phyloP scores from a whole-genome alignment of 2,888 invertebrate genomes.

The Megamerina dolium region DNA sequence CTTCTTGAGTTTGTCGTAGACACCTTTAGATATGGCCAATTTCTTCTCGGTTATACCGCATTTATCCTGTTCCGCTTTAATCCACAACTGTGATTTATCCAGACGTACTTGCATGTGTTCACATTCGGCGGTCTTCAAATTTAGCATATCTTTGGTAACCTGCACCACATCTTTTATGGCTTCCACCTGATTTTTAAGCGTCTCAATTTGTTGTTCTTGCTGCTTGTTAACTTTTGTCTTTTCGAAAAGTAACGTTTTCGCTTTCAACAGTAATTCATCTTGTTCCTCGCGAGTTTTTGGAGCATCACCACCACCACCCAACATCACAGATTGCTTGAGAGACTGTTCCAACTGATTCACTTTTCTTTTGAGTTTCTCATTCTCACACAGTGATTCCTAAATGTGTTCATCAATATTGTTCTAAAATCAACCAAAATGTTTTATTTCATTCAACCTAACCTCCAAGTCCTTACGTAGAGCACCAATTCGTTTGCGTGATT shows the following conservation, averaged over 20 bases:
- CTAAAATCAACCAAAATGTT: background rate
- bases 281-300: conserved; percentile 45
- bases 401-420: background rate
- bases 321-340: conserved; percentile 43
- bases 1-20: conserved; percentile 68
- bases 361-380: conserved; percentile 41
- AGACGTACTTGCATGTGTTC: conserved; percentile 62
- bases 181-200: conserved; percentile 58
- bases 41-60: conserved; percentile 64
- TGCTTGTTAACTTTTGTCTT: conserved; percentile 71
- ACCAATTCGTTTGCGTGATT: conserved; percentile 41
- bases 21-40: conserved; percentile 62
- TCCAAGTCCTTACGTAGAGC: conserved; percentile 45
- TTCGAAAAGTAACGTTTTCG: conserved; percentile 66
- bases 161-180: conserved; percentile 75
- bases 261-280: conserved; percentile 56
- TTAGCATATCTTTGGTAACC: conserved; percentile 73
- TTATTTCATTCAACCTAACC: conserved; percentile 31
- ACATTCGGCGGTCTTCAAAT: conserved; percentile 72
- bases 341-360: conserved; percentile 43
- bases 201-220: conserved; percentile 72
- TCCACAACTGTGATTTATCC: conserved; percentile 60
- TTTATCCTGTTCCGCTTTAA: conserved; percentile 66
- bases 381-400: conserved; percentile 39
- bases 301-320: conserved; percentile 42